A percentile compares a stretch with the other conserved stretches of the same genome.
Conservation (phyloP, 2,113 vertebrate genomes). For the Zosterops japonicus region DNA sequence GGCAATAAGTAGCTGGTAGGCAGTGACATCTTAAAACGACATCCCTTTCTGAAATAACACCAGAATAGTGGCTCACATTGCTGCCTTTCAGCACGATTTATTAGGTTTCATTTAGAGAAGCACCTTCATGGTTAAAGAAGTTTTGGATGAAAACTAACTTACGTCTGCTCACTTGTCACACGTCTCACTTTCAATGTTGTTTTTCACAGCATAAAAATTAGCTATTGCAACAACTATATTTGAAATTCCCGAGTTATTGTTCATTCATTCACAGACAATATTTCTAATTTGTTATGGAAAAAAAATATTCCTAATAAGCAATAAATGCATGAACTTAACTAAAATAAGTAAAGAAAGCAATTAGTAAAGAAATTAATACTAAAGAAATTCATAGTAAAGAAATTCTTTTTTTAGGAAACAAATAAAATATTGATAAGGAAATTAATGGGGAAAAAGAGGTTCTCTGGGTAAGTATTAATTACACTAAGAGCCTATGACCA, state of each 20-base stretch:
- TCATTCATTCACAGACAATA: not conserved
- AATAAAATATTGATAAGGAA: not conserved
- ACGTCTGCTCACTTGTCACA: fast-evolving
- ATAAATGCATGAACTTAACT: not conserved
- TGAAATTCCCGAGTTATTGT: not conserved
- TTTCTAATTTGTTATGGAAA: not conserved
- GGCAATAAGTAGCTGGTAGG: not conserved
- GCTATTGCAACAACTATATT: not conserved
- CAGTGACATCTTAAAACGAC: not conserved
- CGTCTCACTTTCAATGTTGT: not conserved
- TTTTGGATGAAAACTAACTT: not conserved
- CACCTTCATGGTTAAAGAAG: not conserved
- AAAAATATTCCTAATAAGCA: not conserved
- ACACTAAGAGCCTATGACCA: not conserved
- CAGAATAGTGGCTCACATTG: not conserved
- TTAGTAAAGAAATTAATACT: not conserved
- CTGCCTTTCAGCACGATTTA: not conserved
- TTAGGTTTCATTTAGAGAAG: not conserved
- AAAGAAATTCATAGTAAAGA: not conserved
- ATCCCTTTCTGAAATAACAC: not conserved
- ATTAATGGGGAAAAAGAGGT: not conserved
- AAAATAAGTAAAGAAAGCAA: not conserved
- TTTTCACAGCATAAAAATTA: not conserved
- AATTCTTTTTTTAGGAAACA: not conserved
- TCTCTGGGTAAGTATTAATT: not conserved